phyloP scores from a whole-genome alignment of 2,113 vertebrate species.

The Nycticebus coucang region DNA sequence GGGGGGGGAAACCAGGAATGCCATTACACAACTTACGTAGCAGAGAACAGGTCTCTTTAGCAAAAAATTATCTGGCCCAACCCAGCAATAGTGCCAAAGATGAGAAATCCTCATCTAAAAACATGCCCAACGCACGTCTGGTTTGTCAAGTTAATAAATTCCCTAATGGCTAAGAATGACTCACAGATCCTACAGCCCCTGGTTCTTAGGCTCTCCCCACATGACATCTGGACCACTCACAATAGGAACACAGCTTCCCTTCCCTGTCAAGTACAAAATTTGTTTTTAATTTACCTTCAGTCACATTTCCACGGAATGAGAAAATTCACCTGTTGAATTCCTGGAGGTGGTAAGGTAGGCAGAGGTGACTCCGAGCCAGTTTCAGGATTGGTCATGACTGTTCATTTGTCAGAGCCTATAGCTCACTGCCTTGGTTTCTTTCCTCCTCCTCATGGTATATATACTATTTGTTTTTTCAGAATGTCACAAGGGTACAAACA shows the following conservation, averaged over 20 bases:
- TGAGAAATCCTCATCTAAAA: slow-evolving; percentile 26
- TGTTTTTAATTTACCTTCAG: slow-evolving; percentile 2
- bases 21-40: background rate
- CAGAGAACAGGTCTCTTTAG: background rate
- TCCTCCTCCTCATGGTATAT: background rate
- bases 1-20: background rate
- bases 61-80: background rate
- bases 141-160: slow-evolving; percentile 33
- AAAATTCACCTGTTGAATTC: background rate
- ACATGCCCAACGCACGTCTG: background rate
- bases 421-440: background rate
- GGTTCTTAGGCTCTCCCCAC: background rate
- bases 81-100: background rate
- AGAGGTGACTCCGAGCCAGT: background rate
- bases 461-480: too few relatives aligned
- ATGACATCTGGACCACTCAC: slow-evolving; percentile 44
- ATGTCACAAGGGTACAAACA: too few relatives aligned
- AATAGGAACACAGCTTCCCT: background rate
- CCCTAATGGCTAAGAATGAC: background rate
- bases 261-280: background rate
- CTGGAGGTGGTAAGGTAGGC: background rate
- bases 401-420: background rate
- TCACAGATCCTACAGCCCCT: background rate
- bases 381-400: background rate
- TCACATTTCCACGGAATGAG: slow-evolving; percentile 30